Conservation (phyloP, 2,113 vertebrate species). For the Promerops cafer region DNA sequence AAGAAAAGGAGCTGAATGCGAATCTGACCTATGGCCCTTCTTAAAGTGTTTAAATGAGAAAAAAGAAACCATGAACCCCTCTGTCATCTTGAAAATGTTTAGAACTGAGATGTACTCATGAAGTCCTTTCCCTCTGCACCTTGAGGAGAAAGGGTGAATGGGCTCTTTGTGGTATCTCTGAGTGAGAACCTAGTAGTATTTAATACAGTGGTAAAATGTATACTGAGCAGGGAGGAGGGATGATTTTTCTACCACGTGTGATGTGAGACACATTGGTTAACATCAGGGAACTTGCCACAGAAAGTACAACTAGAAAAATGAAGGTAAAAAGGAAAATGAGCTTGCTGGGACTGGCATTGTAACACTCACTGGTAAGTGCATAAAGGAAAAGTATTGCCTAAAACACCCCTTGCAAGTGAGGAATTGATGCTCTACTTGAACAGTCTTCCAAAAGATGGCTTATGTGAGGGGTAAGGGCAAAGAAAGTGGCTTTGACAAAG, state of each 20-base stretch:
- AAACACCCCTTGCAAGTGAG: not conserved
- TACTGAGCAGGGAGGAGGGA: not conserved
- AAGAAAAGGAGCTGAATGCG: not conserved
- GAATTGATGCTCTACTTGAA: not conserved
- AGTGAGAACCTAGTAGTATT: not conserved
- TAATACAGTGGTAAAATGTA: not conserved
- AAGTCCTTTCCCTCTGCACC: not conserved
- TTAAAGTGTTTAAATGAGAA: not conserved
- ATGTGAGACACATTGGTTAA: not conserved
- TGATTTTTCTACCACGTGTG: not conserved
- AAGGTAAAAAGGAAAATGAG: not conserved
- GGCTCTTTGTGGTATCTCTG: not conserved
- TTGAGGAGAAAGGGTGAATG: not conserved
- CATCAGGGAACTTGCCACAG: not conserved
- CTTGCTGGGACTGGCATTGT: not conserved
- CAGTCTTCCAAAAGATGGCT: not conserved
- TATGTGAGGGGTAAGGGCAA: not conserved
- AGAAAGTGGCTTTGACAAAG: not conserved
- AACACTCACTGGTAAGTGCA: not conserved
- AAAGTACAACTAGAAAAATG: not conserved
- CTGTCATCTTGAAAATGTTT: not conserved
- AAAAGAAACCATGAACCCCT: not conserved
- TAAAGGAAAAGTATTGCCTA: not conserved
- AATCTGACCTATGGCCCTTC: not conserved
- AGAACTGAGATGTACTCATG: not conserved